Evolutionary conservation across 2,888 invertebrate genomes (phyloP), one percentile per base, ranked within the genome.

Genomic region (Heliconius ethilla): DNA sequence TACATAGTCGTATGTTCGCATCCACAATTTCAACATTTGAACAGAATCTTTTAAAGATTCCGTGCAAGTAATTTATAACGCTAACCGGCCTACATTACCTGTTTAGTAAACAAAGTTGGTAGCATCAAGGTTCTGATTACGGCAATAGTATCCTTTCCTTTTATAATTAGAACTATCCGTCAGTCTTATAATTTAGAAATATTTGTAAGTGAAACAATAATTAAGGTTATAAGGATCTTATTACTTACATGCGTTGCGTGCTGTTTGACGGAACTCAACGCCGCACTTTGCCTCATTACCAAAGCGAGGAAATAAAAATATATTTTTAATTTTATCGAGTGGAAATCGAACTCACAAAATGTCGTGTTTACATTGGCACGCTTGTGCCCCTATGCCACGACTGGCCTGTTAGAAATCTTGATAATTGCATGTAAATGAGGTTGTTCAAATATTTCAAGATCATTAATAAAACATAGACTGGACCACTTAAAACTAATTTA

Each of bases 61-160:
- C n/a, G 45, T 70, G 13, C 27, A 66, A 70, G 33, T 63, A 66
- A 75, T 27, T 65, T 45, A 55, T 75, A 51, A 37, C 45, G 70
- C 25, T 63, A 76, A 70, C 63, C 55, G 67, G 70, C 67, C 74
- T 70, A 77, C 65, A 77, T 75, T 79, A 70, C 70, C 74, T 77
- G 59, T 70, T 77, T 77, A 74, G 55, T 74, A 51, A 79, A 75
- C 65, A 63, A 65, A 55, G 73, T 70, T 40, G 70, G 70, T 29
- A 59, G 59, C 55, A 70, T 70, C 79, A 79, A 79, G 79, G 79
- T 51, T 79, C 65, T 10, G 25, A 73, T 25, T 69, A 65, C 70
- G 65, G 65, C 67, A 40, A 76, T 75, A 63, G 18, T 70, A 76
- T 70, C 45, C 74, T 59, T 76, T 75, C 59, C 65, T 74, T 79